phyloP scores from a whole-genome alignment of 2,113 vertebrate species.

The Petromus typicus region DNA sequence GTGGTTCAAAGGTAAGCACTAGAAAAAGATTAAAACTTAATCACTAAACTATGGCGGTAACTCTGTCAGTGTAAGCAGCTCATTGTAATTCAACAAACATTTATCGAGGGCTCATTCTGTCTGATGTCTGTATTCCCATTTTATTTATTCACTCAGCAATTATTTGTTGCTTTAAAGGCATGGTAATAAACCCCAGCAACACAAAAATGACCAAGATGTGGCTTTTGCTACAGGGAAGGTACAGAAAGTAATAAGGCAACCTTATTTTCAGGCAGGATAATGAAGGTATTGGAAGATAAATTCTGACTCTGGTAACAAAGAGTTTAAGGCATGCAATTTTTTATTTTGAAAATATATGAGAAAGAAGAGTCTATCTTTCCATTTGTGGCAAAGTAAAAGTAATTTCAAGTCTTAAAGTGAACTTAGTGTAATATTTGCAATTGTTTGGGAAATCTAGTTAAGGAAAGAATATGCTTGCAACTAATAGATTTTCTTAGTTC shows the following conservation, averaged over 20 bases:
- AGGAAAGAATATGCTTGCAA: not conserved
- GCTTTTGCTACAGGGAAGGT: not conserved
- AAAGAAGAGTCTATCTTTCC: not conserved
- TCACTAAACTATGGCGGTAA: not conserved
- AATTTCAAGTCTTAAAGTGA: slow-evolving; percentile 18
- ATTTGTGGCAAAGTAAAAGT: slow-evolving; percentile 36
- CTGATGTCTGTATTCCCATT: not conserved
- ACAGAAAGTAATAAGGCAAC: not conserved
- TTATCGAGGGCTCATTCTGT: slow-evolving; percentile 2
- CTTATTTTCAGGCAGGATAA: not conserved
- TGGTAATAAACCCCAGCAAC: not conserved
- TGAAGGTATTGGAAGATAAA: slow-evolving; percentile 1
- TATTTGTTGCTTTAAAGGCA: slow-evolving; percentile 21
- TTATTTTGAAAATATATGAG: slow-evolving; percentile 30
- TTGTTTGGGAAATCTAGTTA: slow-evolving; percentile 17
- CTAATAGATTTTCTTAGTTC: slow-evolving; percentile 34
- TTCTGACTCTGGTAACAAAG: not conserved
- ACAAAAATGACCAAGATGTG: not conserved
- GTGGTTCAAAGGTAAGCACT: not conserved
- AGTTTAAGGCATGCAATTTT: slow-evolving; percentile 37
- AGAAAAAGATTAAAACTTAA: slow-evolving; percentile 34
- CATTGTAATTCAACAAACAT: slow-evolving; percentile 19
- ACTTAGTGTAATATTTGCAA: slow-evolving; percentile 33
- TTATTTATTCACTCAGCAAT: slow-evolving; percentile 7
- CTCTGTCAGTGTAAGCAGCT: not conserved